phyloP scores from a whole-genome alignment of 2,888 invertebrate species.

The Acholoe squamosa region DNA sequence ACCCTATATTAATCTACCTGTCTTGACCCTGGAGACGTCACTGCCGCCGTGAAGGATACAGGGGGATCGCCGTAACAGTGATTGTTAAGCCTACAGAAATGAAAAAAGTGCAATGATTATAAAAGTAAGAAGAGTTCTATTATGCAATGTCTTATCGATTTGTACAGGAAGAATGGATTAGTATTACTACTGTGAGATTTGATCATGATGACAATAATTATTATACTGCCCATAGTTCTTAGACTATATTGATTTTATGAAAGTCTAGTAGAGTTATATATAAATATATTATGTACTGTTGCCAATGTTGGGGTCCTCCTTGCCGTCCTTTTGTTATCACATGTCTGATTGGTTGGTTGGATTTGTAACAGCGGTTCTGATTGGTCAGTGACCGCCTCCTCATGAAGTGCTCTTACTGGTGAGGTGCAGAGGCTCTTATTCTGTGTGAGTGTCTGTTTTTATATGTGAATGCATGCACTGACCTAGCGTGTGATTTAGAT shows the following conservation, averaged over 20 bases:
- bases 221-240: constrained; percentile 23
- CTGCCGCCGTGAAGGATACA: background rate
- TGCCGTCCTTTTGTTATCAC: constrained; percentile 57
- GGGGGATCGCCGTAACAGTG: background rate
- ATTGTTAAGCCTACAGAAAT: background rate
- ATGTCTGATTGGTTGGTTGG: constrained; percentile 46
- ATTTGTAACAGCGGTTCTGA: constrained; percentile 35
- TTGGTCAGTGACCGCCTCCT: background rate
- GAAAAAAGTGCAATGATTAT: constrained; percentile 8
- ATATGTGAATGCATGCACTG: no score
- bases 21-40: background rate
- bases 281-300: constrained; percentile 5
- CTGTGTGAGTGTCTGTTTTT: no score
- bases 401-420: constrained; percentile 50
- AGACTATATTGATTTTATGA: background rate
- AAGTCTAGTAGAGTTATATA: background rate
- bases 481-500: background rate
- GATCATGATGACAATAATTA: background rate
- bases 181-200: constrained; percentile 42
- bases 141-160: constrained; percentile 20
- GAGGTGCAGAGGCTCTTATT: background rate
- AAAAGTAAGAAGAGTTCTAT: background rate
- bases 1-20: background rate
- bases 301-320: constrained; percentile 15
- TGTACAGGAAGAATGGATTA: constrained; percentile 13